phyloP scores from a whole-genome alignment of 1,140 invertebrate species.

The Homalodisca vitripennis region DNA sequence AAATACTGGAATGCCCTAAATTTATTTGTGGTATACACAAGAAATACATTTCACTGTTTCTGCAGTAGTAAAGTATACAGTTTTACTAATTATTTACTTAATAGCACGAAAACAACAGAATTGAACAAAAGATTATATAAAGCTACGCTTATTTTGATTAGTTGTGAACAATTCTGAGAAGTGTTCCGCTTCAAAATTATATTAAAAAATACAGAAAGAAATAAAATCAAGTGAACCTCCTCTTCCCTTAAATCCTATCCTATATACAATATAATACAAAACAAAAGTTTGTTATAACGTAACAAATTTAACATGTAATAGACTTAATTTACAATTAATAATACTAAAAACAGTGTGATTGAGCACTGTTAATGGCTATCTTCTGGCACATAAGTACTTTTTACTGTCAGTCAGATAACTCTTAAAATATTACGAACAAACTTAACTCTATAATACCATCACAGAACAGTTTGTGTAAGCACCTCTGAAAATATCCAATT shows the following conservation, averaged over 20 bases:
- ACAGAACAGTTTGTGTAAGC: constrained; percentile 9
- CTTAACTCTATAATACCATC: constrained; percentile 11
- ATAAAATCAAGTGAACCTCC: not conserved
- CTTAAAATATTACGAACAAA: not conserved
- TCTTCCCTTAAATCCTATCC: not conserved
- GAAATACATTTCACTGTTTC: no score
- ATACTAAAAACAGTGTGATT: not conserved
- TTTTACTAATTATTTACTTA: no score
- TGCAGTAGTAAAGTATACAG: no score
- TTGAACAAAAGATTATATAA: no score
- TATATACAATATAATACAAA: constrained; percentile 2
- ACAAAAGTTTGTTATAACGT: not conserved
- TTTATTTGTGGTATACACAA: no score
- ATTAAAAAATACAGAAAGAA: not conserved
- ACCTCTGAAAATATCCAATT: not conserved
- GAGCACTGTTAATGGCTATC: constrained; percentile 13
- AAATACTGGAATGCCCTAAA: no score
- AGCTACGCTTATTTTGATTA: no score
- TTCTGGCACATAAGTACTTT: constrained; percentile 11
- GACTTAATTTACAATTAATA: not conserved
- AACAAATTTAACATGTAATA: not conserved
- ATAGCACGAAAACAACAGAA: no score
- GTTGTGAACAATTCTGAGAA: no score
- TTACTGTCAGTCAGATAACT: not conserved
- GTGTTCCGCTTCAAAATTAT: not conserved